phyloP scores from a whole-genome alignment of 2,888 invertebrate genomes.

The Agrypnus murinus region DNA sequence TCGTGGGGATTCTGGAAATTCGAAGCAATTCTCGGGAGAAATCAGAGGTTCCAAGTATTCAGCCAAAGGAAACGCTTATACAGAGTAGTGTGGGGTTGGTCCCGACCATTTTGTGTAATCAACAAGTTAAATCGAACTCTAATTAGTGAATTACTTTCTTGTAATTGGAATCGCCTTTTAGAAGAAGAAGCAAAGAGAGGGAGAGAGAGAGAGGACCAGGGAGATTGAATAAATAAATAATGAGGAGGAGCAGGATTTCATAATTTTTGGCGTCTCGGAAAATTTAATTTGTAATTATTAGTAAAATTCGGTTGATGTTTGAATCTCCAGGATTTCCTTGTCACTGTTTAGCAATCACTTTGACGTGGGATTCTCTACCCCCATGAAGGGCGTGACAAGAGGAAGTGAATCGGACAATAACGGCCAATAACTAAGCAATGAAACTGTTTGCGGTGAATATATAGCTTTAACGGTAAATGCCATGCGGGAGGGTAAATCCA shows the following conservation, averaged over 20 bases:
- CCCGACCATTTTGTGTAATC: conserved; percentile 35
- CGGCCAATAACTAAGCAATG: conserved; percentile 36
- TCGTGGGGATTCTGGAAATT: conserved; percentile 37
- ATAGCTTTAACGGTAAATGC: conserved; percentile 24
- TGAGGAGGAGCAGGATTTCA: not conserved
- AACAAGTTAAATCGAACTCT: conserved; percentile 38
- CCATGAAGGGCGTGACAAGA: conserved; percentile 24
- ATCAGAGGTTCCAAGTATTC: conserved; percentile 40
- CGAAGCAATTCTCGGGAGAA: conserved; percentile 41
- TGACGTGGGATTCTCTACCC: conserved; percentile 10
- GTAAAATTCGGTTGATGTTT: not conserved
- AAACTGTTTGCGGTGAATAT: conserved; percentile 30
- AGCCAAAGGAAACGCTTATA: conserved; percentile 20
- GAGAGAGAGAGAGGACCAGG: not conserved
- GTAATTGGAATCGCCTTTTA: not conserved
- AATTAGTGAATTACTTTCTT: conserved; percentile 37
- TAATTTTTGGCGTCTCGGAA: too few relatives aligned
- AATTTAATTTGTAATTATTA: not conserved
- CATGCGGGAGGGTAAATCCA: conserved; percentile 22
- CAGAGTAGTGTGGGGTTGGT: conserved; percentile 18
- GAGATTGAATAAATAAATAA: not conserved
- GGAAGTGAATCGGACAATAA: conserved; percentile 34
- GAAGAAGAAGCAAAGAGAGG: not conserved
- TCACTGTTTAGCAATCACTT: conserved; percentile 5
- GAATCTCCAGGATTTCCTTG: conserved; percentile 11